phyloP scores from a whole-genome alignment of 2,888 invertebrate species.

The Xiphydria camelus region DNA sequence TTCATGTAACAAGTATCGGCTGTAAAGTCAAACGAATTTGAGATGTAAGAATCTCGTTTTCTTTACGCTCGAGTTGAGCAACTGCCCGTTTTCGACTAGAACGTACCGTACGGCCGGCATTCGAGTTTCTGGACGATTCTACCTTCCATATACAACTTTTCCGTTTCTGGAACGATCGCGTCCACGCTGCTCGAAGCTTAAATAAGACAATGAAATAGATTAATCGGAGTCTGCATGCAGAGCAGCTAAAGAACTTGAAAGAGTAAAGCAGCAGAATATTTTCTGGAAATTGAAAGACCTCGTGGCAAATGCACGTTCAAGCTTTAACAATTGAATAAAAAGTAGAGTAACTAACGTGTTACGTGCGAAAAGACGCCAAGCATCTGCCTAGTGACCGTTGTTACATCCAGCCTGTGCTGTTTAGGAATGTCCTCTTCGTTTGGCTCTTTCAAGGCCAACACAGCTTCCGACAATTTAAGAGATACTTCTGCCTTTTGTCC shows the following conservation, averaged over 20 bases:
- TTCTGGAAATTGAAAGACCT: too few relatives aligned
- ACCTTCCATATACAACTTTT: slow-evolving; percentile 89
- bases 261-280: too few relatives aligned
- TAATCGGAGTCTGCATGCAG: too few relatives aligned
- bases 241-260: too few relatives aligned
- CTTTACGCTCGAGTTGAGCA: slow-evolving; percentile 36
- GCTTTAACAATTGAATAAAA: neutral
- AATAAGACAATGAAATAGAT: slow-evolving; percentile 21
- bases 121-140: slow-evolving; percentile 95
- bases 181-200: slow-evolving; percentile 66
- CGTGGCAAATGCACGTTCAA: neutral
- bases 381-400: slow-evolving; percentile 88
- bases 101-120: slow-evolving; percentile 77
- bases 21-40: slow-evolving; percentile 28
- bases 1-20: slow-evolving; percentile 87
- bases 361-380: slow-evolving; percentile 90
- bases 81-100: neutral
- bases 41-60: too few relatives aligned
- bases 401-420: slow-evolving; percentile 89
- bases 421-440: slow-evolving; percentile 84
- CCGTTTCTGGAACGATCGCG: slow-evolving; percentile 74
- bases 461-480: slow-evolving; percentile 79
- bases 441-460: slow-evolving; percentile 75
- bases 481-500: slow-evolving; percentile 88
- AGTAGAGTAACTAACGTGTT: slow-evolving; percentile 64